phyloP scores from a whole-genome alignment of 2,113 vertebrate genomes.

The Taurulus bubalis region DNA sequence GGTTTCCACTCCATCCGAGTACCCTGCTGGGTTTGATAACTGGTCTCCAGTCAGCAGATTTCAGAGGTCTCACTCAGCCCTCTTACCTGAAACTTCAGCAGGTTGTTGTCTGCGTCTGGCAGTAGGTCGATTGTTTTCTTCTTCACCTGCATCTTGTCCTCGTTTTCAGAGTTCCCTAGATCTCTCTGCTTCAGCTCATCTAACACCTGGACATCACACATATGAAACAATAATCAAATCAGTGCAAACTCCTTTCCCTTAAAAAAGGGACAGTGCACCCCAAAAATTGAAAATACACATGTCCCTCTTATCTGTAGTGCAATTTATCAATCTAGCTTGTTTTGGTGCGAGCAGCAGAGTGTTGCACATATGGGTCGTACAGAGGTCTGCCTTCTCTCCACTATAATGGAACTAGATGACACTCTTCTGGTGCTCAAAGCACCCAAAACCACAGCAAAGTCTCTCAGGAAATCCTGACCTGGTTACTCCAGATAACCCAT shows the following conservation, averaged over 20 bases:
- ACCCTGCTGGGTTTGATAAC: too few species aligned
- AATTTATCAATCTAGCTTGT: not conserved
- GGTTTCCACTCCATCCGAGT: too few species aligned
- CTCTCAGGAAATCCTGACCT: too few species aligned
- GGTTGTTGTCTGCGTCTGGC: slow-evolving; percentile 87
- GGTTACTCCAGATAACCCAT: too few species aligned
- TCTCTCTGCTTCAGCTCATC: slow-evolving; percentile 83
- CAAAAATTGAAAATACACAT: not conserved
- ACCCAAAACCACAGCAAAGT: too few species aligned
- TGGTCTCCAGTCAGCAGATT: not conserved
- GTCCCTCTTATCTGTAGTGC: not conserved
- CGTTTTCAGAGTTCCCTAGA: slow-evolving; percentile 77
- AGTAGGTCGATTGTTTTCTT: slow-evolving; percentile 86
- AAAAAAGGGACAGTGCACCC: not conserved
- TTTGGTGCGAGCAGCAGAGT: not conserved
- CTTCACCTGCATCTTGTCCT: slow-evolving; percentile 84
- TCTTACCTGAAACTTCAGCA: slow-evolving; percentile 88
- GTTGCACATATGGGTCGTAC: too few species aligned
- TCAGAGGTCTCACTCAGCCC: not conserved
- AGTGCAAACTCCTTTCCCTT: not conserved
- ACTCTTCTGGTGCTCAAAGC: not conserved
- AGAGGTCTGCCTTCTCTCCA: not conserved
- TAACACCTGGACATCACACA: slow-evolving; percentile 77
- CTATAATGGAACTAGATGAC: not conserved
- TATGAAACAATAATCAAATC: not conserved